Percentiles rank a stretch among this genome's conserved stretches.
Evolutionary conservation across 1,140 invertebrate genomes (phyloP).

Genomic region (Papilio dardanus): DNA sequence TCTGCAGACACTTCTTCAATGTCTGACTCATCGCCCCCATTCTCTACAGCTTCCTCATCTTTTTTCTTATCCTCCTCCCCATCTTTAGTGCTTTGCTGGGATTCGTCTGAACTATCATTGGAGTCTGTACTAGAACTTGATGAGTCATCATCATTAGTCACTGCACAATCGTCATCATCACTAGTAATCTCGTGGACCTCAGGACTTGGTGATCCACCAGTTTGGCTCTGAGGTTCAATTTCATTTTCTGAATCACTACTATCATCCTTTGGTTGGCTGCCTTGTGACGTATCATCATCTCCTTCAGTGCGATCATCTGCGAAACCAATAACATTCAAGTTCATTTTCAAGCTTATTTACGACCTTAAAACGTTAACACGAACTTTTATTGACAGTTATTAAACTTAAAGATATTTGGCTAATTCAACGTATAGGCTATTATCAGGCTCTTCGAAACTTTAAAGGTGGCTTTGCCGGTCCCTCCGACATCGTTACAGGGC

Average conservation of each 20-base stretch:
- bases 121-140: constrained; percentile 74
- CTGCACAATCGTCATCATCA: constrained; percentile 74
- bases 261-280: constrained; percentile 76
- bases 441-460: background rate
- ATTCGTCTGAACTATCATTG: constrained; percentile 79
- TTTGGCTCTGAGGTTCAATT: constrained; percentile 68
- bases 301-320: constrained; percentile 77
- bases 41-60: constrained; percentile 84
- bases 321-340: constrained; percentile 44
- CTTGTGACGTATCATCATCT: constrained; percentile 78
- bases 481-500: background rate
- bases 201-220: constrained; percentile 67
- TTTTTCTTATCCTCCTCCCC: constrained; percentile 83
- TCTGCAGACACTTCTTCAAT: constrained; percentile 84
- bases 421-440: background rate
- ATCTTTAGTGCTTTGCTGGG: constrained; percentile 85
- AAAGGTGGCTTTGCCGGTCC: constrained; percentile 36
- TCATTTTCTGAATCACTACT: constrained; percentile 78
- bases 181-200: constrained; percentile 78
- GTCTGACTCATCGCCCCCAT: constrained; percentile 83
- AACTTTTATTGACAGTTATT: background rate
- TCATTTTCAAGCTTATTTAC: constrained; percentile 18
- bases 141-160: constrained; percentile 77
- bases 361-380: background rate
- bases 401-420: background rate